Conservation (phyloP, 2,888 invertebrate species). For the Incurvaria masculella region DNA sequence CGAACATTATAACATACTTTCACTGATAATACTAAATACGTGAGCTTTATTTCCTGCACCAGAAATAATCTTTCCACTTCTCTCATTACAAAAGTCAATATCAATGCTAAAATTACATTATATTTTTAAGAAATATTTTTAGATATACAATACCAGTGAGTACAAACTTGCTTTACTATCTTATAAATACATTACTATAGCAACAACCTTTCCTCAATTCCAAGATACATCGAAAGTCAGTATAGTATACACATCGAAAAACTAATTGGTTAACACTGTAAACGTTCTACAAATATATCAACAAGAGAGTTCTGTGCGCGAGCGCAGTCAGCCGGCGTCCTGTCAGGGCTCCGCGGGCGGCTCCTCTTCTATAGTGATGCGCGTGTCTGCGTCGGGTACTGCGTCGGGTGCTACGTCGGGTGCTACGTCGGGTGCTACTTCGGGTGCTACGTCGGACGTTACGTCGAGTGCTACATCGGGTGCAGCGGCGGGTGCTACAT, state of each 20-base stretch:
- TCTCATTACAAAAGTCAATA: too few relatives aligned
- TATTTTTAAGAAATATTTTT: too few relatives aligned
- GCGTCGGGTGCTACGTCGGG: neutral
- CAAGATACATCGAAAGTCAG: constrained; percentile 34
- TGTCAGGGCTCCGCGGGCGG: neutral
- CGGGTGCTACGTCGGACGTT: neutral
- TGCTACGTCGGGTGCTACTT: neutral
- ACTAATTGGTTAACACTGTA: constrained; percentile 2
- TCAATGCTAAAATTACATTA: too few relatives aligned
- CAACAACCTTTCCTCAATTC: too few relatives aligned
- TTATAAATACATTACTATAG: too few relatives aligned
- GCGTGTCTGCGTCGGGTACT: neutral
- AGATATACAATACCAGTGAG: too few relatives aligned
- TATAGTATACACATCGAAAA: constrained; percentile 14
- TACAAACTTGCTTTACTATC: too few relatives aligned
- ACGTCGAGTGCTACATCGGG: too few relatives aligned
- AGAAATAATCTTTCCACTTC: too few relatives aligned
- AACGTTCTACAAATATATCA: neutral
- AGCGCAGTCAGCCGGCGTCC: neutral
- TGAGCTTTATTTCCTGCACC: too few relatives aligned
- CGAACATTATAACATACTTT: too few relatives aligned
- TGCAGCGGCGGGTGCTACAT: neutral
- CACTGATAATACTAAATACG: too few relatives aligned
- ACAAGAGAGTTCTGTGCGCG: neutral
- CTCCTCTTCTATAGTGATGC: neutral